Conservation (phyloP, 1,140 invertebrate genomes). For the Brachionus calyciflorus region DNA sequence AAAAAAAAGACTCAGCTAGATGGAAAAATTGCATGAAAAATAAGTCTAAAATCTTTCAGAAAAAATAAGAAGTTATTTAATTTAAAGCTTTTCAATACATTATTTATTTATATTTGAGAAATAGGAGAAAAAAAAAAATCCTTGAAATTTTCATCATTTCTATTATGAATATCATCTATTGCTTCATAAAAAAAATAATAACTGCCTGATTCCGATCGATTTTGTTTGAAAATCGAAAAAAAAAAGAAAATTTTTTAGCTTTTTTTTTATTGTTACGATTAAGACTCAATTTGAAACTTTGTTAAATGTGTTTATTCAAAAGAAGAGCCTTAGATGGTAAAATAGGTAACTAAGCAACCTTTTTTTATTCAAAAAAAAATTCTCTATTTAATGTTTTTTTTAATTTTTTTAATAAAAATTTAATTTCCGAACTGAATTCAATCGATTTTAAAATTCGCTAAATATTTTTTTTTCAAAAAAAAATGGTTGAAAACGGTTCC, state of each 20-base stretch:
- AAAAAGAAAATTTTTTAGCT: not conserved
- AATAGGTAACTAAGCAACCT: constrained; percentile 27
- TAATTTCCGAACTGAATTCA: constrained; percentile 30
- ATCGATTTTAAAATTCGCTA: not conserved
- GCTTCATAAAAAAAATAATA: no score
- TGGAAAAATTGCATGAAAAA: no score
- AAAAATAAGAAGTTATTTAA: no score
- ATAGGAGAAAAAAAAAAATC: no score
- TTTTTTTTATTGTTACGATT: not conserved
- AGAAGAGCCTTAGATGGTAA: constrained; percentile 5
- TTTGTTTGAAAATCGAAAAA: not conserved
- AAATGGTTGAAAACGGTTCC: constrained; percentile 43
- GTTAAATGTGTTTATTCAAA: constrained; percentile 4
- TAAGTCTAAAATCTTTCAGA: no score
- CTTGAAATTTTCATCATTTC: no score
- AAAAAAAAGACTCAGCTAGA: no score
- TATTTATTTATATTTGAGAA: no score
- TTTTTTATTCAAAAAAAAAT: not conserved
- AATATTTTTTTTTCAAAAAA: not conserved
- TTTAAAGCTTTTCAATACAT: no score
- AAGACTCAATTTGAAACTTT: constrained; percentile 11
- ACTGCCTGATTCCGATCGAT: no score
- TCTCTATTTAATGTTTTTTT: not conserved
- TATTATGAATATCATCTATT: no score
- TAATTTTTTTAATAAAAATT: constrained; percentile 2